Evolutionary conservation across 1,140 invertebrate genomes (phyloP), one percentile per base, ranked within the genome.

Genomic region (Tetramorium simillimum): DNA sequence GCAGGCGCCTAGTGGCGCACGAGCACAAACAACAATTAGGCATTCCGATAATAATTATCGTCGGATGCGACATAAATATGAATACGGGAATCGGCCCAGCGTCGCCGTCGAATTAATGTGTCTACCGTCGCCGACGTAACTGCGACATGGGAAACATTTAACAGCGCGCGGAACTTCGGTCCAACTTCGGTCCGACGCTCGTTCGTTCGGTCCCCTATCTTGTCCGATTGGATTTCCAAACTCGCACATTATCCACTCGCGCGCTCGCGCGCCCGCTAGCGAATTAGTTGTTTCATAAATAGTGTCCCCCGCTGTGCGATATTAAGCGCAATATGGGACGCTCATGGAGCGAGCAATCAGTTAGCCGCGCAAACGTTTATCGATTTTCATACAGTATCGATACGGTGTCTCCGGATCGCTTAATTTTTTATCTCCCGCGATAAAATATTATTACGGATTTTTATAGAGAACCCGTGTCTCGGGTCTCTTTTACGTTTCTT

Each of bases 1-100:
- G 43, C 69, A 53, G 77, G 21, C 67, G 46, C 46, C 33, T 33
- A 33, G 33, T 43, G 12, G 18, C 12, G 43, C 43, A 21, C 28
- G 62, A 37, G 53, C 56, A 86, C 92, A 92, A 92, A 93, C 91
- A 90, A 90, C 85, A 92, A 93, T 93, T 92, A 91, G 87, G 72
- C 86, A 93, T 91, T 91, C 87, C 86, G 86, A 90, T 92, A 92
- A 92, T 91, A 90, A 92, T 92, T 89, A 92, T 88, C 82, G 86
- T 88, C 72, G 88, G 87, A 90, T 92, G 62, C 90, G 85, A 89
- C 88, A 91, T 91, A 85, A 91, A 91, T 92, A 91, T 90, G 91
- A 92, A 93, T 93, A 89, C 87, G 87, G 86, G 80, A 87, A 93
- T 92, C 78, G 73, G 53, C 73, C 72, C 46, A 28, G 16, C 37